These are phyloP conservation scores for Lophius piscatorius DNA, from an alignment of 2,113 vertebrate species.

Conservation along the genomic window DNA sequence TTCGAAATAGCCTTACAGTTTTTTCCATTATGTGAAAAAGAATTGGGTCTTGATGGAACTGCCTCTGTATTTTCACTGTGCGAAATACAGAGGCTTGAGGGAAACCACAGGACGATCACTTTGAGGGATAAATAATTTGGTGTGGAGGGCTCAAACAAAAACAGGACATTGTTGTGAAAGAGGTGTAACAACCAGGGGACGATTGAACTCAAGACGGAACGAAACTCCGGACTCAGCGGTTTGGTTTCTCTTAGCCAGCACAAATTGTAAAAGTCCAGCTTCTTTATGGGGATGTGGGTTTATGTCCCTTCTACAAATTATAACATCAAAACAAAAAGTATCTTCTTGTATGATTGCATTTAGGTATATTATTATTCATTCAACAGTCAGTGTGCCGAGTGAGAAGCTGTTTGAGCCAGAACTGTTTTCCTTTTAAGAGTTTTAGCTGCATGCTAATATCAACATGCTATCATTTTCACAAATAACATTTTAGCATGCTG, in stretches of 20 bases:
- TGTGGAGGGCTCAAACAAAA: constrained; percentile 45
- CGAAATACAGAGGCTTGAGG: constrained; percentile 30
- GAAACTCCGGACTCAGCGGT: constrained; percentile 55
- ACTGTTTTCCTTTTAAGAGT: background rate
- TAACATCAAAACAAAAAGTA: too few relatives aligned
- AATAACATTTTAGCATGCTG: too few relatives aligned
- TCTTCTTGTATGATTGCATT: too few relatives aligned
- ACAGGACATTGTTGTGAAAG: constrained; percentile 50
- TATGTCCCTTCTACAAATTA: too few relatives aligned
- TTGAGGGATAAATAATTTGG: constrained; percentile 28
- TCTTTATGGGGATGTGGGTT: constrained; percentile 10
- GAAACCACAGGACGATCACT: constrained; percentile 9
- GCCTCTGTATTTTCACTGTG: too few relatives aligned
- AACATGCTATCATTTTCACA: too few relatives aligned
- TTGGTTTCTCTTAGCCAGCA: constrained; percentile 27
- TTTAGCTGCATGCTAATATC: too few relatives aligned
- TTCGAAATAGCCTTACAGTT: too few relatives aligned
- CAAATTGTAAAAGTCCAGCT: constrained; percentile 14
- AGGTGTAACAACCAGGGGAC: constrained; percentile 12
- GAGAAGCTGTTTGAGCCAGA: background rate
- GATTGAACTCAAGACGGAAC: constrained; percentile 31
- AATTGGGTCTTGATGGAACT: too few relatives aligned
- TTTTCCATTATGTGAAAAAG: too few relatives aligned
- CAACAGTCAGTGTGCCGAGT: background rate
- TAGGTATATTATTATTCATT: too few relatives aligned